Percentiles rank a stretch among this genome's conserved stretches.
These are phyloP conservation scores for Pygmarrhopalites habei DNA, from an alignment of 1,140 invertebrate genomes.

Conservation along the genomic window DNA sequence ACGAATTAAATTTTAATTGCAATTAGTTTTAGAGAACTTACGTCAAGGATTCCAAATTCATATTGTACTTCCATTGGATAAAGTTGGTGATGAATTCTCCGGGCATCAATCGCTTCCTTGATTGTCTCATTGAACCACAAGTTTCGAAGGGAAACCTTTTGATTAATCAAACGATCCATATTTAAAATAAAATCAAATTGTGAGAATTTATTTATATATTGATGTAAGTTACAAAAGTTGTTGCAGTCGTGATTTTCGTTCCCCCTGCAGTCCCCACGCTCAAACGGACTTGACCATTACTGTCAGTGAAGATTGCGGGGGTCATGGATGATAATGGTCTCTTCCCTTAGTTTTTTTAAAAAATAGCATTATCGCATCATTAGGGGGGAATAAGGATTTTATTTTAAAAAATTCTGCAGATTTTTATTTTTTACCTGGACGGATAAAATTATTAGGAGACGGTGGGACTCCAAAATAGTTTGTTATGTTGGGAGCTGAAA, in stretches of 20 bases:
- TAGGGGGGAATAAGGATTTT: too few relatives aligned
- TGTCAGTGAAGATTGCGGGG: constrained; percentile 72
- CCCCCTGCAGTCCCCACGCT: constrained; percentile 86
- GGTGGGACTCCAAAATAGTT: constrained; percentile 73
- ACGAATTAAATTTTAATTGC: too few relatives aligned
- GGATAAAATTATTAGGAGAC: constrained; percentile 71
- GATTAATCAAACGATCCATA: too few relatives aligned
- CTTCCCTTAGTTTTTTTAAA: constrained; percentile 54
- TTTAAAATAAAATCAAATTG: background rate
- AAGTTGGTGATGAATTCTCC: constrained; percentile 87
- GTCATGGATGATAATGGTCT: constrained; percentile 86
- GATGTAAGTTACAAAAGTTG: constrained; percentile 63
- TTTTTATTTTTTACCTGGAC: constrained; percentile 41
- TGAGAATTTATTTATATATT: too few relatives aligned
- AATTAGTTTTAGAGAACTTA: too few relatives aligned
- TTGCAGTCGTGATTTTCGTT: constrained; percentile 75
- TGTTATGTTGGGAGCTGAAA: constrained; percentile 62
- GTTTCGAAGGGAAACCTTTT: constrained; percentile 55
- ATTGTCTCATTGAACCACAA: too few relatives aligned
- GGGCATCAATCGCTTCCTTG: constrained; percentile 74
- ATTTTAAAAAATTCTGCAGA: too few relatives aligned
- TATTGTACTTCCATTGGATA: constrained; percentile 71
- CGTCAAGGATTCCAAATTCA: constrained; percentile 50
- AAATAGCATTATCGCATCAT: background rate
- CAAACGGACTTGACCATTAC: constrained; percentile 62